phyloP scores from a whole-genome alignment of 2,888 invertebrate species.

The Creontiades dilutus region DNA sequence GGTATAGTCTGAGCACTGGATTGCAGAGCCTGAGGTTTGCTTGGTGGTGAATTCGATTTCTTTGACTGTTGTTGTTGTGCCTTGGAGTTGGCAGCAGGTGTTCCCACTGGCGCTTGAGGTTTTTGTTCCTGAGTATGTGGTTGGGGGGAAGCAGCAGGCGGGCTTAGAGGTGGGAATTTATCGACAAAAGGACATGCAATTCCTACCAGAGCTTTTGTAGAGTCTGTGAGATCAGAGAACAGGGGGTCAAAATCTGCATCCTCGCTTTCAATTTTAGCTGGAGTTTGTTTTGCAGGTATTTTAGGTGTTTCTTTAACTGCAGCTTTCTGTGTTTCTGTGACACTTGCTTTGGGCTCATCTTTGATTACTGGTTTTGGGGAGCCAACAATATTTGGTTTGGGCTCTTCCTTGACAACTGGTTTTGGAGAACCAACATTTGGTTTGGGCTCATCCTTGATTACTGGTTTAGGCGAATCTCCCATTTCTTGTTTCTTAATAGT shows the following conservation, averaged over 20 bases:
- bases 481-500: neutral
- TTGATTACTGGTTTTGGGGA: neutral
- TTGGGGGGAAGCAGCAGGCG: neutral
- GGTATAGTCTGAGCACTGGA: neutral
- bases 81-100: neutral
- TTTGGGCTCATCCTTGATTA: neutral
- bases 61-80: neutral
- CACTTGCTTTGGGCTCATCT: neutral
- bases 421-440: neutral
- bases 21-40: neutral
- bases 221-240: conserved; percentile 50
- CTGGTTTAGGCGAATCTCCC: neutral
- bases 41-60: conserved; percentile 30
- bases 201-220: conserved; percentile 38
- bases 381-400: neutral
- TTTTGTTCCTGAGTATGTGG: neutral
- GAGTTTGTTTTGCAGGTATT: neutral
- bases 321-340: neutral
- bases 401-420: neutral
- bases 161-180: conserved; percentile 6
- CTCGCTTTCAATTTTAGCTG: neutral
- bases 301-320: neutral
- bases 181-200: conserved; percentile 51
- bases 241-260: conserved; percentile 55
- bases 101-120: neutral